Base-by-base conservation (phyloP, 2,888 invertebrate genomes). In the Melieria picta region DNA sequence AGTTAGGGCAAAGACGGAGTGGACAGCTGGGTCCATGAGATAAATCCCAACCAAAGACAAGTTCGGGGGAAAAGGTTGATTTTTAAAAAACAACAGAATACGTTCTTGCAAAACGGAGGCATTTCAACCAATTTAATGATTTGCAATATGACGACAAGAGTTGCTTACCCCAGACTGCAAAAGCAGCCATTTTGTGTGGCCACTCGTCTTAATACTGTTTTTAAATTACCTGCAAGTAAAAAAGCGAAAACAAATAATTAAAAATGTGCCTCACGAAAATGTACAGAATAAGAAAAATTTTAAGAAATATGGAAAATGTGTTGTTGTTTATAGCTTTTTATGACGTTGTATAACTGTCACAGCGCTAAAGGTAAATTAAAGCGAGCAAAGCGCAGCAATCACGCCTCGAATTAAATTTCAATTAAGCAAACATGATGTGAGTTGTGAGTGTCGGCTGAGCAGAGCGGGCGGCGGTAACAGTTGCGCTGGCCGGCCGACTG, bases 331-430 rank as follows among this genome's bases (percentile, higher is more conserved):
- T 47, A 45, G 48, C 11, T 48, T 48, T 43, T 66, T 56, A 30
- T 30, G 48, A 30, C 50, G 58, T 11, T 30, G 48, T 60, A 60
- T 67, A 60, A 66, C 43, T 48, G 58, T 66, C 66, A 67, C 48
- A 60, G 58, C 11, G 50, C 16, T 43, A 9, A 30, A 4, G 30
- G 7, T 57, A 60, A 16, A 16, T 13, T 16, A 52, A 67, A 16
- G 13, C 13, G 5, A 65, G 30, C 52, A 52, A 65, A 47, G 30
- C 13, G 52, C 43, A 52, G 16, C 42, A 30, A 30, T n/a, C 10
- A 43, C n/a, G 16, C 60, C 30, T 46, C 60, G 61, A 67, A 67
- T 67, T 61, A 60, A 67, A 61, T 67, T 61, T 67, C 67, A 67
- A 67, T 67, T 67, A 61, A 61, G 30, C 9, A 67, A 67, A 52